These are phyloP conservation scores for Microcebus jonahi DNA, from an alignment of 2,113 vertebrate species.

Conservation along the genomic window DNA sequence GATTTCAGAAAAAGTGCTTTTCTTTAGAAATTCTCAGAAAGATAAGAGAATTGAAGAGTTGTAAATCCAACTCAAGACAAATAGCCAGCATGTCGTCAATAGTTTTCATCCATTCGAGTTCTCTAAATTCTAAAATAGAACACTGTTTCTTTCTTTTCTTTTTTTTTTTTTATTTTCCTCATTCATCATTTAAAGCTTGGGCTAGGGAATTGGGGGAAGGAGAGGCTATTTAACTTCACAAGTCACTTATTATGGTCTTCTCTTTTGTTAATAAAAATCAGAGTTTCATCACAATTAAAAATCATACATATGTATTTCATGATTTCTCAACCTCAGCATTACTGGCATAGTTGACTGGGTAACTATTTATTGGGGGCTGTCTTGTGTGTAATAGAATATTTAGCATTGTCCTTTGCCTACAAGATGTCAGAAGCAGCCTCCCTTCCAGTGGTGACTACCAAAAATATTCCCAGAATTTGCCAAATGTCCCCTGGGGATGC, in stretches of 20 bases:
- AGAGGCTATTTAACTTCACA: neutral
- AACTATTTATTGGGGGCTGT: neutral
- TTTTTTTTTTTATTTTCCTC: neutral
- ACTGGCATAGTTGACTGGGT: neutral
- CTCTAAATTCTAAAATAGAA: neutral
- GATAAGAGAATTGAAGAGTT: neutral
- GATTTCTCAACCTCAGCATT: neutral
- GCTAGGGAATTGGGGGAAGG: neutral
- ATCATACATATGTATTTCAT: neutral
- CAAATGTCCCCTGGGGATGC: neutral
- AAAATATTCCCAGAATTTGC: neutral
- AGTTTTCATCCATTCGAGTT: neutral
- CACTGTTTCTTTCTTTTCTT: neutral
- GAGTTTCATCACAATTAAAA: neutral
- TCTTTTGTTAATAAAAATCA: neutral
- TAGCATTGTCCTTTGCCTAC: neutral
- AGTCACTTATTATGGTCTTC: neutral
- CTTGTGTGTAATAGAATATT: neutral
- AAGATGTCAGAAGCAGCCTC: neutral
- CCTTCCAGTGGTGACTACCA: neutral
- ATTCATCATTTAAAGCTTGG: neutral
- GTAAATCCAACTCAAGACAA: constrained; percentile 46
- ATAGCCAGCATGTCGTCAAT: neutral
- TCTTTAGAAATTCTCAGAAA: neutral
- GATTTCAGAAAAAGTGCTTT: constrained; percentile 29